Conservation (phyloP, 2,888 invertebrate species). For the Limnephilus marmoratus region DNA sequence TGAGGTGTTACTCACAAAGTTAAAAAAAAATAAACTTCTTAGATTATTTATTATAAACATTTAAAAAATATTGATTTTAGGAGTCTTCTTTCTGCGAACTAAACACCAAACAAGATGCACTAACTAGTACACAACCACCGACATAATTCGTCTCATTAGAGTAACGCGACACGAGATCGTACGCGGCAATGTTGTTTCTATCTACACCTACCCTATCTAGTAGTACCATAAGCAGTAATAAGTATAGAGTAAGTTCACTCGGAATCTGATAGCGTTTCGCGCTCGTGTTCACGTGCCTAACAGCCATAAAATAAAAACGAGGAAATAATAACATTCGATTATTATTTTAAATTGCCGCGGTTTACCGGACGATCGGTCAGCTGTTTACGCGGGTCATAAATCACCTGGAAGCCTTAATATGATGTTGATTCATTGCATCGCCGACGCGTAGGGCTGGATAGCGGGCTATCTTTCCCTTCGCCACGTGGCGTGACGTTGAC, state of each 20-base stretch:
- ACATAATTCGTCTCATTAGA: neutral
- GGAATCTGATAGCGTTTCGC: conserved; percentile 50
- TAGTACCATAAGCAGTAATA: neutral
- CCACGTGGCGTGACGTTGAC: conserved; percentile 22
- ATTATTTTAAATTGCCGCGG: conserved; percentile 64
- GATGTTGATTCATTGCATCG: conserved; percentile 48
- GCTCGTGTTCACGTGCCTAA: conserved; percentile 58
- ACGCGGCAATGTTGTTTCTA: neutral
- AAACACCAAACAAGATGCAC: neutral
- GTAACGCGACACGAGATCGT: conserved; percentile 9
- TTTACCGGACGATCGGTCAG: conserved; percentile 58
- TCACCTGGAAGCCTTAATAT: conserved; percentile 54
- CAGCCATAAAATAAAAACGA: conserved; percentile 57
- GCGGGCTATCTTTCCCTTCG: neutral
- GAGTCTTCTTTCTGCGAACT: too few relatives aligned
- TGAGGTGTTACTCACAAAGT: too few relatives aligned
- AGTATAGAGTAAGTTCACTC: neutral
- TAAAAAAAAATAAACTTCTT: too few relatives aligned
- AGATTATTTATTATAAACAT: too few relatives aligned
- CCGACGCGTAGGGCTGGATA: conserved; percentile 9
- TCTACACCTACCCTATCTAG: neutral
- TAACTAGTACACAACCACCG: neutral
- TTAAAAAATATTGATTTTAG: too few relatives aligned
- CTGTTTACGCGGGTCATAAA: conserved; percentile 52
- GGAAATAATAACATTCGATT: conserved; percentile 58